These are phyloP conservation scores for Percopsis omiscomaycus DNA, from an alignment of 2,797 vertebrate species.

Conservation along the genomic window DNA sequence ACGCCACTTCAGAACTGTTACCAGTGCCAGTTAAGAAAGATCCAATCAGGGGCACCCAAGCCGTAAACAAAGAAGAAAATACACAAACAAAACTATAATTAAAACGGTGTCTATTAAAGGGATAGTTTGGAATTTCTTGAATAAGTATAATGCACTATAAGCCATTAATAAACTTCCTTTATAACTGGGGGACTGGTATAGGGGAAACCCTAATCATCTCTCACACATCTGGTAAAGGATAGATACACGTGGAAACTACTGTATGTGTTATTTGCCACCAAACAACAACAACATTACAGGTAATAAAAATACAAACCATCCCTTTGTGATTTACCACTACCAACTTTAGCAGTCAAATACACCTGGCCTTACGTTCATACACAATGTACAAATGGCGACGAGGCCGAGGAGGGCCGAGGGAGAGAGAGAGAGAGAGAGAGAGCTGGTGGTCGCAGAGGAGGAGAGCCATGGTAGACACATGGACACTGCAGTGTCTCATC, in stretches of 20 bases:
- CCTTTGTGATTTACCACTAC: slow-evolving; percentile 30
- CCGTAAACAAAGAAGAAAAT: slow-evolving; percentile 40
- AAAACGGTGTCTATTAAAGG: slow-evolving; percentile 31
- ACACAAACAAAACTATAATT: slow-evolving; percentile 40
- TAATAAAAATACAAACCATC: too few species aligned
- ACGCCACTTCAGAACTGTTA: slow-evolving; percentile 46
- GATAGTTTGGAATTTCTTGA: too few species aligned
- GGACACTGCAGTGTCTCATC: slow-evolving; percentile 72
- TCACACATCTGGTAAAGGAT: too few species aligned
- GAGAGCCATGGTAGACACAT: slow-evolving; percentile 72
- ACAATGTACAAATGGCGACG: slow-evolving; percentile 12
- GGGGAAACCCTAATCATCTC: too few species aligned
- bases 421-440: slow-evolving; percentile 25
- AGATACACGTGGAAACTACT: too few species aligned
- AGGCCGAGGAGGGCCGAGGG: background rate
- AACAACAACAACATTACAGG: too few species aligned
- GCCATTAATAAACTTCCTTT: too few species aligned
- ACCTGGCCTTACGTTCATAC: slow-evolving; percentile 24
- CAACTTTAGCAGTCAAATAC: slow-evolving; percentile 18
- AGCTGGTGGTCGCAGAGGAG: slow-evolving; percentile 14
- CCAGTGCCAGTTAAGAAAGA: slow-evolving; percentile 43
- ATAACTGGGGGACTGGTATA: too few species aligned
- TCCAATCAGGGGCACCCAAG: slow-evolving; percentile 42
- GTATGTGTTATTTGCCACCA: too few species aligned
- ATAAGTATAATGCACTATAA: too few species aligned